Percentiles rank a stretch among this genome's conserved stretches.
Evolutionary conservation across 2,113 vertebrate species (phyloP).

Genomic region (Sebastes schlegelii): DNA sequence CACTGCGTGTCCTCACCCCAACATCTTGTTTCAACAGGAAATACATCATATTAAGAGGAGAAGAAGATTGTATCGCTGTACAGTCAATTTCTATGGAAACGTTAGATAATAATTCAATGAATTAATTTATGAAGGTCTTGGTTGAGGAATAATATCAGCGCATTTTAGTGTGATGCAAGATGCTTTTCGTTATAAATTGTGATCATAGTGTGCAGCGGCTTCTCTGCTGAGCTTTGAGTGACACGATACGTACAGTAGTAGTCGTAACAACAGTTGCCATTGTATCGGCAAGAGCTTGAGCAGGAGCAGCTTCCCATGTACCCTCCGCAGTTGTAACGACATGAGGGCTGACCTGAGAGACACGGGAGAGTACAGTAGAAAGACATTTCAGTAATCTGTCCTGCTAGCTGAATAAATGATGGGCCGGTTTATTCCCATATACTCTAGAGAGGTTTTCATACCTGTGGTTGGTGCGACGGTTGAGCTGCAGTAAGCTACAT

Average conservation of each 20-base stretch:
- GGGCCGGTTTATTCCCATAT: background rate
- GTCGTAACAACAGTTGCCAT: slow-evolving; percentile 70
- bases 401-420: background rate
- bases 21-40: too few species aligned
- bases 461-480: too few species aligned
- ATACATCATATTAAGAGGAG: too few species aligned
- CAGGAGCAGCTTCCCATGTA: slow-evolving; percentile 65
- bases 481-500: background rate
- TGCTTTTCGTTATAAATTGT: background rate
- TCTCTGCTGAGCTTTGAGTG: background rate
- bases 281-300: slow-evolving; percentile 52
- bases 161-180: too few species aligned
- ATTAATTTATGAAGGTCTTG: too few species aligned
- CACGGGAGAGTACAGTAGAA: background rate
- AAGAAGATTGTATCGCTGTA: too few species aligned
- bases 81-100: too few species aligned
- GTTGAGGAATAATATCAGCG: too few species aligned
- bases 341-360: slow-evolving; percentile 31
- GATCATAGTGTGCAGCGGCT: too few species aligned
- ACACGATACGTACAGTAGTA: slow-evolving; percentile 20
- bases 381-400: background rate
- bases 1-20: too few species aligned
- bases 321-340: slow-evolving; percentile 50
- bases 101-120: too few species aligned
- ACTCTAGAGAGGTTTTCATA: background rate